These are phyloP conservation scores for Loxodonta africana DNA, from an alignment of 2,113 vertebrate species.

Conservation along the genomic window DNA sequence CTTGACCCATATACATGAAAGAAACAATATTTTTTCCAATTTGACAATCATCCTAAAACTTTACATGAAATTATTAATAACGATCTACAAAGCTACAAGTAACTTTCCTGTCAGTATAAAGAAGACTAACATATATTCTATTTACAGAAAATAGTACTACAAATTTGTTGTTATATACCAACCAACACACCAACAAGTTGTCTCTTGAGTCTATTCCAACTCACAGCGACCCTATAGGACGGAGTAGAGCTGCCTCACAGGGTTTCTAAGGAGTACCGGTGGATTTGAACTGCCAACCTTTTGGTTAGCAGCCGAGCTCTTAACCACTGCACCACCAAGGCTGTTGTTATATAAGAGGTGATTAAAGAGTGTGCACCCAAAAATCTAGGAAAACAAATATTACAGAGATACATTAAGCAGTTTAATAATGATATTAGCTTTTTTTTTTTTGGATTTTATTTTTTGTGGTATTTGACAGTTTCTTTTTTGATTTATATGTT, in stretches of 20 bases:
- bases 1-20: neutral
- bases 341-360: neutral
- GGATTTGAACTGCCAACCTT: no score
- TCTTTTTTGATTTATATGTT: neutral
- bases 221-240: no score
- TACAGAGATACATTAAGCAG: neutral
- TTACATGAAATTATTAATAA: neutral
- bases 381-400: neutral
- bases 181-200: no score
- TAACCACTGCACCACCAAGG: no score
- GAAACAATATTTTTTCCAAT: neutral
- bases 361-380: neutral
- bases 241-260: no score
- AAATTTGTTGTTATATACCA: neutral
- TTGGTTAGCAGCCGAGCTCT: no score
- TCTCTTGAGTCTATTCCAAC: no score
- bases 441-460: neutral
- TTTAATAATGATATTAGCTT: slow-evolving; percentile 5
- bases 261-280: no score
- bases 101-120: neutral
- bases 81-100: neutral
- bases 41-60: slow-evolving; percentile 2
- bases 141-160: neutral
- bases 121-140: neutral
- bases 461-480: neutral